Conservation (phyloP, 2,113 vertebrate species). For the Lichenostomus cassidix region DNA sequence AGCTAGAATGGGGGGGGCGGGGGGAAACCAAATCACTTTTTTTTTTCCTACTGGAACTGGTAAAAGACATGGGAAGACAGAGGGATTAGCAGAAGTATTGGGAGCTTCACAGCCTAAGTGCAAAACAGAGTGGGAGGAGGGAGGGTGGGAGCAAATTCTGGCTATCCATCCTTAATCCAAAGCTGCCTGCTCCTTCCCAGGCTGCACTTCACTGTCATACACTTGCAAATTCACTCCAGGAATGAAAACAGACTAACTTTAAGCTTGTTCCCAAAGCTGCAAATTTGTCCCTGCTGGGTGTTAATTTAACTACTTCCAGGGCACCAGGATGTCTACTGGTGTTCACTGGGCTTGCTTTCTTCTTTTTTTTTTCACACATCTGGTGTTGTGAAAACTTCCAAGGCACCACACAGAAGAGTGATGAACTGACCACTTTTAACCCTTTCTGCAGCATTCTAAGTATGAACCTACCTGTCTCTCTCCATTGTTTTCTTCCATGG, state of each 20-base stretch:
- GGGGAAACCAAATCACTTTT: background rate
- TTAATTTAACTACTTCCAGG: constrained; percentile 67
- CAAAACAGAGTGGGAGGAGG: constrained; percentile 24
- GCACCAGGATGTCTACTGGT: constrained; percentile 47
- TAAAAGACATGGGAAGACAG: constrained; percentile 31
- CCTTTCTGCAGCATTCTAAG: background rate
- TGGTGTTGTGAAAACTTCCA: constrained; percentile 55
- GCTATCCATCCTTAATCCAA: constrained; percentile 46
- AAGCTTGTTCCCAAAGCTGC: constrained; percentile 47
- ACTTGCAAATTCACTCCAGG: constrained; percentile 28
- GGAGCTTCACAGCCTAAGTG: constrained; percentile 17
- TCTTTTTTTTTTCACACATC: constrained; percentile 33
- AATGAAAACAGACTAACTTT: constrained; percentile 54
- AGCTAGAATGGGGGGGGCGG: background rate
- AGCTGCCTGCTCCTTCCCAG: constrained; percentile 21
- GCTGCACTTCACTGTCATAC: constrained; percentile 52
- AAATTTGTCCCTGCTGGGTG: constrained; percentile 65
- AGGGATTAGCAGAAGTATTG: constrained; percentile 29
- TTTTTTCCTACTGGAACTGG: constrained; percentile 15
- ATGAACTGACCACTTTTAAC: constrained; percentile 51
- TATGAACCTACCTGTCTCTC: background rate
- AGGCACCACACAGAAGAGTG: constrained; percentile 18
- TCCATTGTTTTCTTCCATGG: background rate
- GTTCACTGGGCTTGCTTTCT: constrained; percentile 31
- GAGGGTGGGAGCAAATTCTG: constrained; percentile 30